Evolutionary conservation across 2,797 vertebrate genomes (phyloP).

Genomic region (Kryptolebias ocellatus): DNA sequence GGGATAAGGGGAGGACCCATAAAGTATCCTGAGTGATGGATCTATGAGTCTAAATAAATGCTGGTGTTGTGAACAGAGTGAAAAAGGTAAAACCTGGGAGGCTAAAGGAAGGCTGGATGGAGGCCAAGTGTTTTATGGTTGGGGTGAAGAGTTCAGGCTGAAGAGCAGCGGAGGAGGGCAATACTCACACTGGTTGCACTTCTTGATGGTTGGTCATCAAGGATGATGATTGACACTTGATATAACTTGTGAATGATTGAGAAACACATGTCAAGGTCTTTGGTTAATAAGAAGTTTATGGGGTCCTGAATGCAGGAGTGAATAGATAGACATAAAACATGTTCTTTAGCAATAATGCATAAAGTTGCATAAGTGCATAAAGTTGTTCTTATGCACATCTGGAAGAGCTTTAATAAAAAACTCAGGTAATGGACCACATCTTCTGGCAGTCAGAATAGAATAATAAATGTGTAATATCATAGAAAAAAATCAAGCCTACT

Average conservation of each 20-base stretch:
- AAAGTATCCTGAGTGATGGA: conserved; percentile 71
- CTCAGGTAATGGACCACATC: conserved; percentile 52
- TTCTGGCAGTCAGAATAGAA: conserved; percentile 20
- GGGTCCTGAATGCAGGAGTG: conserved; percentile 7
- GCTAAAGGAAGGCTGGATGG: conserved; percentile 65
- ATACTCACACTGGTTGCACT: conserved; percentile 41
- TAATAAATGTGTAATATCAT: conserved; percentile 21
- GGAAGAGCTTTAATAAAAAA: conserved; percentile 40
- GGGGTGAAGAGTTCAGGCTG: conserved; percentile 76
- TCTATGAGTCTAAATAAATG: conserved; percentile 70
- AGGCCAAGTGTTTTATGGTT: conserved; percentile 69
- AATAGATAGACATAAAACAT: conserved; percentile 18
- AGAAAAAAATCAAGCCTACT: background rate
- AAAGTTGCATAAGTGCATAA: conserved; percentile 12
- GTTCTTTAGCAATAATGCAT: conserved; percentile 35
- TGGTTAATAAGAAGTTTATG: conserved; percentile 22
- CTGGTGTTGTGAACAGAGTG: conserved; percentile 61
- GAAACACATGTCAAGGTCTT: conserved; percentile 40
- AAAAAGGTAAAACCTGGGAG: conserved; percentile 65
- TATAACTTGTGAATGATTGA: conserved; percentile 52
- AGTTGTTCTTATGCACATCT: conserved; percentile 41
- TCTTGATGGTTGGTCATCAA: conserved; percentile 42
- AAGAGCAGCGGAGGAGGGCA: conserved; percentile 49
- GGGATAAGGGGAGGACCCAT: conserved; percentile 37
- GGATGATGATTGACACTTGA: conserved; percentile 63